Percentiles rank a stretch among this genome's conserved stretches.
These are phyloP conservation scores for Sabellastarte sp. DNA, from an alignment of 2,888 invertebrate species.

Conservation along the genomic window DNA sequence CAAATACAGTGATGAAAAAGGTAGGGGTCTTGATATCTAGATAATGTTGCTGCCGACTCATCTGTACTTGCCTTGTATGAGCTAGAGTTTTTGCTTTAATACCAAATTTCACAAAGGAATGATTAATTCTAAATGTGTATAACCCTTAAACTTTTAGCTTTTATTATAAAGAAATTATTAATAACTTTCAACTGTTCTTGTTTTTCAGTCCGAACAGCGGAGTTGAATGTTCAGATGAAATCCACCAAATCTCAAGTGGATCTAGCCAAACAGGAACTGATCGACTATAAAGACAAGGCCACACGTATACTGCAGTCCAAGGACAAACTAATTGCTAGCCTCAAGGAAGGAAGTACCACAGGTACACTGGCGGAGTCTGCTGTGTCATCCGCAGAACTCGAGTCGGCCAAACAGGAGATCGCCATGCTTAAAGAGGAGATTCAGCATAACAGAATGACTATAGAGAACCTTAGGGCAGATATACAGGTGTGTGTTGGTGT, in stretches of 20 bases:
- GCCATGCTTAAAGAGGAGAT: conserved; percentile 66
- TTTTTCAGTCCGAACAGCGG: conserved; percentile 21
- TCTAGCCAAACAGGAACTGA: conserved; percentile 66
- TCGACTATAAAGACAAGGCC: conserved; percentile 77
- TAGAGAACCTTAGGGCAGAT: conserved; percentile 62
- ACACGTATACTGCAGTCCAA: conserved; percentile 71
- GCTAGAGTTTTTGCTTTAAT: too few relatives aligned
- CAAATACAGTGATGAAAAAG: conserved; percentile 54
- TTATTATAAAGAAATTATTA: too few relatives aligned
- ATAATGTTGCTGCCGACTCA: too few relatives aligned
- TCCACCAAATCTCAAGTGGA: conserved; percentile 57
- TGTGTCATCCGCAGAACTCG: conserved; percentile 63
- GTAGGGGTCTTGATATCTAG: too few relatives aligned
- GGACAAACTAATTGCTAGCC: conserved; percentile 65
- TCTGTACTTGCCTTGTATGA: too few relatives aligned
- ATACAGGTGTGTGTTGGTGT: too few relatives aligned
- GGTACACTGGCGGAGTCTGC: conserved; percentile 29
- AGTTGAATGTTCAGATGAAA: conserved; percentile 51
- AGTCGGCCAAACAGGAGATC: conserved; percentile 66
- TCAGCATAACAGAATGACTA: conserved; percentile 61
- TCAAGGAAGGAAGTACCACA: conserved; percentile 34
- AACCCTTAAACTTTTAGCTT: too few relatives aligned
- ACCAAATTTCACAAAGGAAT: too few relatives aligned
- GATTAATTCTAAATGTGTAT: too few relatives aligned
- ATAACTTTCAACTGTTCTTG: too few relatives aligned